A percentile compares a stretch with the other conserved stretches of the same genome.
These are phyloP conservation scores for Perca schrenkii DNA, from an alignment of 2,113 vertebrate genomes.

Conservation along the genomic window DNA sequence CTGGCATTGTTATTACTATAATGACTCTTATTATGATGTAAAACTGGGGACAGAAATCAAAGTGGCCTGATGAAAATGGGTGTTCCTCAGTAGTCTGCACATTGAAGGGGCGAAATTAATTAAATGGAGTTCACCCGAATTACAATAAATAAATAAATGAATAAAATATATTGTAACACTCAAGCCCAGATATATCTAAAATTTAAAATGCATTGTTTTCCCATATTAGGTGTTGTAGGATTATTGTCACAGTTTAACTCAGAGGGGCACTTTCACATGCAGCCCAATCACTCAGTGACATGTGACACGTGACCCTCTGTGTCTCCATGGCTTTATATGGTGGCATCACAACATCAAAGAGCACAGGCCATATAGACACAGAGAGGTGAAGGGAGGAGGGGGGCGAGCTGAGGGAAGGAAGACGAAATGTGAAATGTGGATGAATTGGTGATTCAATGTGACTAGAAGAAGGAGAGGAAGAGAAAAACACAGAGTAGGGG, in stretches of 20 bases:
- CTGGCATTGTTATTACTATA: background rate
- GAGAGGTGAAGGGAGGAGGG: slow-evolving; percentile 5
- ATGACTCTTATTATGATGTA: background rate
- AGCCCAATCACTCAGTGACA: slow-evolving; percentile 25
- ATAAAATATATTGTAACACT: too few species aligned
- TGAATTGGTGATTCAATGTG: too few species aligned
- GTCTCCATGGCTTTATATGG: slow-evolving; percentile 59
- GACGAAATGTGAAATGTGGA: slow-evolving; percentile 3
- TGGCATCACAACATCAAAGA: slow-evolving; percentile 33
- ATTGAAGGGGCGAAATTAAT: too few species aligned
- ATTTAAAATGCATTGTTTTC: too few species aligned
- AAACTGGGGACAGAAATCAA: slow-evolving; percentile 34
- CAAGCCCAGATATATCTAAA: too few species aligned
- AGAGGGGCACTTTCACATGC: background rate
- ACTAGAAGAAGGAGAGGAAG: slow-evolving; percentile 27
- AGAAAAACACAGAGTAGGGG: background rate
- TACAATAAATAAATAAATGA: background rate
- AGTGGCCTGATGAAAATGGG: background rate
- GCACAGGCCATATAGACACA: background rate
- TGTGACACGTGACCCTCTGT: slow-evolving; percentile 17
- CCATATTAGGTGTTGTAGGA: background rate
- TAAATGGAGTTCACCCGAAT: too few species aligned
- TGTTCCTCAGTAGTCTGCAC: background rate
- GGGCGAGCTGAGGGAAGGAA: background rate
- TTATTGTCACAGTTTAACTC: slow-evolving; percentile 2